These are phyloP conservation scores for Tortrix viridana DNA, from an alignment of 2,888 invertebrate genomes.

Conservation along the genomic window DNA sequence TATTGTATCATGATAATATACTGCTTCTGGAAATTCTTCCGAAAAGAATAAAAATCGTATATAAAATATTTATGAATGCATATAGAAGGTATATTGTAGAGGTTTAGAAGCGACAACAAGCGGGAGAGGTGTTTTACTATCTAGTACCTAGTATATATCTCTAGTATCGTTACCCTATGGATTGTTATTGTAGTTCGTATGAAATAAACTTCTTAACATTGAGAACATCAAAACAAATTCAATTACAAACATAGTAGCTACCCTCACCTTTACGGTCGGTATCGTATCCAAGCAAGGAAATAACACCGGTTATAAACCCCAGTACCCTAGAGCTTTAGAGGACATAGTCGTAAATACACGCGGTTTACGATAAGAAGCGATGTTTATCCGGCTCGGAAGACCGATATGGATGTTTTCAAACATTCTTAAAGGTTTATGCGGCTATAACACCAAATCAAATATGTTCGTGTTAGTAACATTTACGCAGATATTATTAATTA, in stretches of 20 bases:
- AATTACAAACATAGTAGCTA: conserved; percentile 12
- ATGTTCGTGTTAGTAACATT: not conserved
- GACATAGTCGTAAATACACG: conserved; percentile 47
- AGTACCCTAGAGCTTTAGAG: conserved; percentile 34
- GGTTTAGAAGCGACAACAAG: too few species aligned
- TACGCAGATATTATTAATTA: not conserved
- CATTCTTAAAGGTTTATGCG: conserved; percentile 3
- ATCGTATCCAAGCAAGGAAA: conserved; percentile 18
- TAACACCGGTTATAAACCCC: conserved; percentile 22
- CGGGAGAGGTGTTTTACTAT: too few species aligned
- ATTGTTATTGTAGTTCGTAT: too few species aligned
- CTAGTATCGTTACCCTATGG: too few species aligned
- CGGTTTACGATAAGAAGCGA: conserved; percentile 49
- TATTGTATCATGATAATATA: conserved; percentile 17
- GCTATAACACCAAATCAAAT: not conserved
- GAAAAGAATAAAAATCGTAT: conserved; percentile 6
- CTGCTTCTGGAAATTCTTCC: not conserved
- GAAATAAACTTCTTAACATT: not conserved
- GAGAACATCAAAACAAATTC: not conserved
- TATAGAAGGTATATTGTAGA: too few species aligned
- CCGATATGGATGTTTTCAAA: conserved; percentile 32
- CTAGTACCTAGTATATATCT: too few species aligned
- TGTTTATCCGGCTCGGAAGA: conserved; percentile 46
- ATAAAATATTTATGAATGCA: too few species aligned
- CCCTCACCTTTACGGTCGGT: conserved; percentile 28